phyloP scores from a whole-genome alignment of 2,888 invertebrate genomes.

The Synergus gifuensis region DNA sequence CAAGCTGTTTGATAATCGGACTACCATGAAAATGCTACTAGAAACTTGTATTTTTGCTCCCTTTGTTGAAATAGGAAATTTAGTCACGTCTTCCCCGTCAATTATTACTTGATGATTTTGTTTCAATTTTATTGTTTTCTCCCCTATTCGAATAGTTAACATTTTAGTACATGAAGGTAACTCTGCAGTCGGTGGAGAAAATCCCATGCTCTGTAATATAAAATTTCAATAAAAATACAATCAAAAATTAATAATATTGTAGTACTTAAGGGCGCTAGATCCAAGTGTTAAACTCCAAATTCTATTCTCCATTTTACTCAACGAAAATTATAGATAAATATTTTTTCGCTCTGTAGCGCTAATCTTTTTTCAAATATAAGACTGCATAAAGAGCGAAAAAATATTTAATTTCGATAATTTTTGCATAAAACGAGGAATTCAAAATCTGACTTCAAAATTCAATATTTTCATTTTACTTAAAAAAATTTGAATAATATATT shows the following conservation, averaged over 20 bases:
- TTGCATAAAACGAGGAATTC: too few relatives aligned
- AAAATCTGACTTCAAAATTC: too few relatives aligned
- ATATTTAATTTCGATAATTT: too few relatives aligned
- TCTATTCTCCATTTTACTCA: too few relatives aligned
- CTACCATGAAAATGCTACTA: constrained; percentile 87
- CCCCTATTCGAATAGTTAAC: constrained; percentile 82
- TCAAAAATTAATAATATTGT: neutral
- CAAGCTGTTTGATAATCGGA: constrained; percentile 87
- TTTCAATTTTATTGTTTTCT: constrained; percentile 83
- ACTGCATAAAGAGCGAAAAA: too few relatives aligned
- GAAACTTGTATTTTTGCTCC: constrained; percentile 85
- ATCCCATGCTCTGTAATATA: constrained; percentile 81
- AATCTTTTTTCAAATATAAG: too few relatives aligned
- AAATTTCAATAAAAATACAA: constrained; percentile 16
- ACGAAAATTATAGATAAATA: too few relatives aligned
- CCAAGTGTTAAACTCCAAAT: too few relatives aligned
- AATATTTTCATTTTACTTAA: too few relatives aligned
- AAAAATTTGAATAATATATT: too few relatives aligned
- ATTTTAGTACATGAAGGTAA: constrained; percentile 91
- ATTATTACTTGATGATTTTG: constrained; percentile 86
- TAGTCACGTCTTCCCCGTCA: constrained; percentile 84
- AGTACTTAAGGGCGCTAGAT: too few relatives aligned
- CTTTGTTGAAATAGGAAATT: constrained; percentile 82
- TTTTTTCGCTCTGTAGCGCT: too few relatives aligned
- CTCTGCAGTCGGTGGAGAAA: constrained; percentile 79